phyloP scores from a whole-genome alignment of 2,113 vertebrate species.

The Corydoras maculifer region DNA sequence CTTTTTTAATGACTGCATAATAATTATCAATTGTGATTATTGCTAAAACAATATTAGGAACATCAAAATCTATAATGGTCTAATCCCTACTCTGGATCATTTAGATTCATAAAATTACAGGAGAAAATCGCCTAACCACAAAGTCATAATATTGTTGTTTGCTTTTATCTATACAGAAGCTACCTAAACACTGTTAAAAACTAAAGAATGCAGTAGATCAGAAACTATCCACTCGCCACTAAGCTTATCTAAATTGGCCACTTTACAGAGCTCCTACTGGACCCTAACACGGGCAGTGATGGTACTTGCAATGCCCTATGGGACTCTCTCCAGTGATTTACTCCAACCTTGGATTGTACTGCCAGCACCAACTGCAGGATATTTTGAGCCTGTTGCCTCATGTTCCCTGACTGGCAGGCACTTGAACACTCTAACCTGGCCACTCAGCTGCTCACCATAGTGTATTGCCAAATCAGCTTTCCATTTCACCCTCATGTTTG shows the following conservation, averaged over 20 bases:
- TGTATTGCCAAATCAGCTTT: conserved; percentile 21
- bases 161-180: background rate
- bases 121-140: background rate
- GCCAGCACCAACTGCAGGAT: conserved; percentile 66
- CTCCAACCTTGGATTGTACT: conserved; percentile 64
- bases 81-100: too few relatives aligned
- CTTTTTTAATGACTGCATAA: too few relatives aligned
- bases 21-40: too few relatives aligned
- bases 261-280: conserved; percentile 4
- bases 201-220: background rate
- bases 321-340: conserved; percentile 49
- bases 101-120: too few relatives aligned
- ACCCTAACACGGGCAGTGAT: conserved; percentile 43
- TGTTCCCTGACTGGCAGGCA: conserved; percentile 55
- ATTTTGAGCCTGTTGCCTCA: conserved; percentile 68
- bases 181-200: conserved; percentile 1
- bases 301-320: conserved; percentile 45
- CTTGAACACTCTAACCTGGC: conserved; percentile 39
- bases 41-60: too few relatives aligned
- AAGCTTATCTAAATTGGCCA: conserved; percentile 8
- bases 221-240: conserved; percentile 12
- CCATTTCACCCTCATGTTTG: conserved; percentile 6
- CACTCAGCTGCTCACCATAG: conserved; percentile 40
- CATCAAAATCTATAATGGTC: too few relatives aligned
- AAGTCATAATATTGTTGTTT: background rate